Base-by-base conservation (phyloP, 2,113 vertebrate genomes). In the Megaceryle torquata region DNA sequence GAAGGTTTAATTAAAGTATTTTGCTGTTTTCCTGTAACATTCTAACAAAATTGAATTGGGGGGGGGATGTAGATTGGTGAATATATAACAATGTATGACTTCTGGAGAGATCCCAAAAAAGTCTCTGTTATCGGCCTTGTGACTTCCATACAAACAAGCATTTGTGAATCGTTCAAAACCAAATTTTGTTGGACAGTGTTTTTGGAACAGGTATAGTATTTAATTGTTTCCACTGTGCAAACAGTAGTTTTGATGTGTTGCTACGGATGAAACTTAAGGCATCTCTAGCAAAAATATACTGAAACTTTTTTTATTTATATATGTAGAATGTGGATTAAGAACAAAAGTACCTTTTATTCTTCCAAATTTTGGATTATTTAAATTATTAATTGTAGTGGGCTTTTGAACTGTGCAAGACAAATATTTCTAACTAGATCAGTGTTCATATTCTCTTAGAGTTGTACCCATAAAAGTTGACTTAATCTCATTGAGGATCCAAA, bases 191-290 rank as follows among this genome's bases (percentile, higher is more conserved):
- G 65, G 60, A 44, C 20, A 28, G 21, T 93, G 50, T 29, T 77
- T 93, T 53, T 91, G 88, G 86, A 92, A 68, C 75, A 93, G 83
- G 77, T 96, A 61, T 29, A 57, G 44, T 75, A 44, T 84, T 90
- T 13, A 51, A 71, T 57, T 61, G 28, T 90, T 96, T 95, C 43
- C 64, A 82, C 33, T 83, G 16, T 81, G 39, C 53, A 90, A 84
- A 74, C 15, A 81, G 22, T 68, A 51, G 51, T 69, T 92, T 54
- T 77, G 87, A 83, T 93, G 91, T 95, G 78, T 75, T 83, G 29
- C 74, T 75, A 26, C 26, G 26, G 87, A 59, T 83, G 20, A 46
- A 84, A 33, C 22, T 68, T 61, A 9, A 75, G 54, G n/a, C n/a
- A 21, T 89, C 17, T 74, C 6, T 11, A 25, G 20, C 8, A 18